Conservation (phyloP, 2,888 invertebrate species). For the Liodrosophila aerea region DNA sequence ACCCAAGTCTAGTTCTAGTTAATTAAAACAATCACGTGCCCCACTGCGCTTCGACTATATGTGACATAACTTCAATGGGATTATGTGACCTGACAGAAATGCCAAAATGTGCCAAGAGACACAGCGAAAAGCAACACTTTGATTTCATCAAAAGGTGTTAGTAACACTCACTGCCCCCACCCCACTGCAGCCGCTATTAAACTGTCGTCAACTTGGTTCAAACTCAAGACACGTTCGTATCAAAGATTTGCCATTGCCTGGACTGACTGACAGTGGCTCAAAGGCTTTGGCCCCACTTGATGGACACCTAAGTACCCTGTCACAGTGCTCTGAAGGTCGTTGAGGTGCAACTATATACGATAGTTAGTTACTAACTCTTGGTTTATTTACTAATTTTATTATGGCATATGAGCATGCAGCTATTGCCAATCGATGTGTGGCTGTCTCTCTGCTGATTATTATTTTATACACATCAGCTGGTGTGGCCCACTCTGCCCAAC, state of each 20-base stretch:
- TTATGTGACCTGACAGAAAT: constrained; percentile 15
- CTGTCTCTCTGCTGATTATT: neutral
- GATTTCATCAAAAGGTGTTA: constrained; percentile 42
- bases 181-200: neutral
- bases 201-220: constrained; percentile 1
- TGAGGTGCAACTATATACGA: too few species aligned
- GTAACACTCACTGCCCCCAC: neutral
- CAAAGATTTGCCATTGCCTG: constrained; percentile 34
- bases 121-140: constrained; percentile 9
- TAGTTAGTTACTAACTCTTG: too few species aligned
- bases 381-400: too few species aligned
- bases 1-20: constrained; percentile 22
- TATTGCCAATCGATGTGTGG: too few species aligned
- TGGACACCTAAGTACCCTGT: constrained; percentile 2
- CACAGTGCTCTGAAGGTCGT: neutral
- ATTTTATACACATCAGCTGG: neutral
- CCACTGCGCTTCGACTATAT: constrained; percentile 6
- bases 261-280: constrained; percentile 29
- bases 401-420: too few species aligned
- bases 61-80: constrained; percentile 43
- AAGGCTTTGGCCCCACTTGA: constrained; percentile 26
- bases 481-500: neutral
- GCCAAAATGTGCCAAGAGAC: constrained; percentile 12
- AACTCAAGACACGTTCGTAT: constrained; percentile 41
- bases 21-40: constrained; percentile 39